Evolutionary conservation across 2,888 invertebrate species (phyloP), one percentile per base, ranked within the genome.

Genomic region (Xylophagus ater): DNA sequence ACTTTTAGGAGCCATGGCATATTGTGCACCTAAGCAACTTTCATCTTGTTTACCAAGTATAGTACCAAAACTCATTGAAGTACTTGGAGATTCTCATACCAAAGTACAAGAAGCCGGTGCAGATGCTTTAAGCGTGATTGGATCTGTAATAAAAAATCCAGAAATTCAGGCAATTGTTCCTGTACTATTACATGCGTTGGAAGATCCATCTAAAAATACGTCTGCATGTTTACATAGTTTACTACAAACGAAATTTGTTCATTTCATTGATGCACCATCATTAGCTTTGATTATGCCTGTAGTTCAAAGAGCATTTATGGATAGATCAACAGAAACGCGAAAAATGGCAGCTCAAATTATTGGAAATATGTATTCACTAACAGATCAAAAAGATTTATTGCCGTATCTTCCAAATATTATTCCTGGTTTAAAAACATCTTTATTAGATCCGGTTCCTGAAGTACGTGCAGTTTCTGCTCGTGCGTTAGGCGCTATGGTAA

Each of bases 321-420:
- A 97, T 67, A 76, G 98, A 46, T 90, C 92, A 34, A 96, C 97
- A 0, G 97, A 98, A 69, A 97, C 94, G 0, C 74, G 98, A 53
- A 93, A 97, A 70, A 96, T 97, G 93, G 93, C 98, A 2, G 94
- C 96, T 3, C 96, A 98, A 69, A 97, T 99, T 60, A 96, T 99
- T 52, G 96, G 97, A 41, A 98, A 97, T 66, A 97, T 98, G 93
- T 98, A 97, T 67, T 94, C 94, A 2, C 70, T 99, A 31, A 97
- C 97, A 1, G 97, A 97, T 67, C 94, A 97, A 65, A 98, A 98
- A 70, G 98, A 98, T 63, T 71, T 98, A 47, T 79, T 86, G 50
- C 97, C 98, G 0, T 98, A 98, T 65, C 70, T 98, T 54, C 89
- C 92, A 1, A 89, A 84, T 34, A 92, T 98, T 48, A 92, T 97